Percentiles rank a stretch among this genome's conserved stretches.
Evolutionary conservation across 2,888 invertebrate genomes (phyloP).

Genomic region (Capitulum mitella): DNA sequence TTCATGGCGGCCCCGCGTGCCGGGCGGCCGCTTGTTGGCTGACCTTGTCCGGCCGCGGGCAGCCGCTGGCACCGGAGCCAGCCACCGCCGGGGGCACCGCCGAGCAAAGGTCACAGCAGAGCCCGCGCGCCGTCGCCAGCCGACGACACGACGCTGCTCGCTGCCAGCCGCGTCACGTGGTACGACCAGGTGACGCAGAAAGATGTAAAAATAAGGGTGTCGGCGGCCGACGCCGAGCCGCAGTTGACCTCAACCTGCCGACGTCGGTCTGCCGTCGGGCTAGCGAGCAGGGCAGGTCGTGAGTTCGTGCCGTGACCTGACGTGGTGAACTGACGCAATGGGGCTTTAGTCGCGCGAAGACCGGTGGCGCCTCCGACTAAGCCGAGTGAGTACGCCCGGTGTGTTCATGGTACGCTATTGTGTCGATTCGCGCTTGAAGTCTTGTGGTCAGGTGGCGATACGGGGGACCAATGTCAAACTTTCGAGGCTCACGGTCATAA

Average conservation of each 20-base stretch:
- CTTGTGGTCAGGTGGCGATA: no score
- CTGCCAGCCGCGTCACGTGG: slow-evolving; percentile 8
- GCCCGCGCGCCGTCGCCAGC: not conserved
- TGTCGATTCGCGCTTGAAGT: no score
- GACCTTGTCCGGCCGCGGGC: not conserved
- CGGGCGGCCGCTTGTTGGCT: not conserved
- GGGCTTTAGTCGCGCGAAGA: no score
- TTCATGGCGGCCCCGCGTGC: not conserved
- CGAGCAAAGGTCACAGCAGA: not conserved
- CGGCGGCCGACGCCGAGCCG: not conserved
- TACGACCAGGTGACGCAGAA: not conserved
- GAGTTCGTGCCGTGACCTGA: not conserved
- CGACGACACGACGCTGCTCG: not conserved
- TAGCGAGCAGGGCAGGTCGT: no score
- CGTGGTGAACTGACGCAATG: no score
- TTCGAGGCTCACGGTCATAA: no score
- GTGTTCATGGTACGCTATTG: no score
- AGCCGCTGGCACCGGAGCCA: not conserved
- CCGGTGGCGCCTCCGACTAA: no score
- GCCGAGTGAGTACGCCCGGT: no score
- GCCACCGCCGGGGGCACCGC: not conserved
- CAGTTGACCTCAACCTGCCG: not conserved
- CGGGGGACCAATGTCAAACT: no score
- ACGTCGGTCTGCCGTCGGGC: no score
- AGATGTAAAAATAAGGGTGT: not conserved